Evolutionary conservation across 2,888 invertebrate species (phyloP).

Genomic region (Rhamphomyia laevipes): DNA sequence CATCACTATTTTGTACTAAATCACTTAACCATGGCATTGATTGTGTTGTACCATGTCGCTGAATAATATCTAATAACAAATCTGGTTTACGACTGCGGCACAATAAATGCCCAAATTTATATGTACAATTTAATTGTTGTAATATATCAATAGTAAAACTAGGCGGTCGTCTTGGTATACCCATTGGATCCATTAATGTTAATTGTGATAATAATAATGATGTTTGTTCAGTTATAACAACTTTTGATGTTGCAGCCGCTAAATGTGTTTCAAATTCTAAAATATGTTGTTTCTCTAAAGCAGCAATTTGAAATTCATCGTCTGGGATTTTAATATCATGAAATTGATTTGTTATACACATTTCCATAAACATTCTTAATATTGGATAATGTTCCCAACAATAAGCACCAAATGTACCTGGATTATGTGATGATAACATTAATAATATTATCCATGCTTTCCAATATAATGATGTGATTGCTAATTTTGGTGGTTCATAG

Average conservation of each 20-base stretch:
- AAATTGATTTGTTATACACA: constrained; percentile 80
- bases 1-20: constrained; percentile 82
- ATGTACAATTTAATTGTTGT: constrained; percentile 59
- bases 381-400: constrained; percentile 89
- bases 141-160: constrained; percentile 64
- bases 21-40: constrained; percentile 97
- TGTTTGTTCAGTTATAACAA: constrained; percentile 79
- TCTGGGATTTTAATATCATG: constrained; percentile 45
- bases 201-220: constrained; percentile 76
- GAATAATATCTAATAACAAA: constrained; percentile 83
- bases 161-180: constrained; percentile 73
- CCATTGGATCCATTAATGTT: constrained; percentile 75
- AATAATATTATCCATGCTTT: constrained; percentile 83
- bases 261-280: constrained; percentile 84
- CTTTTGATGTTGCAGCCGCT: constrained; percentile 79
- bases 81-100: constrained; percentile 85
- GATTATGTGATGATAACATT: constrained; percentile 87
- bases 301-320: constrained; percentile 55
- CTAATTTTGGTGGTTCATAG: constrained; percentile 71
- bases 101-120: constrained; percentile 77
- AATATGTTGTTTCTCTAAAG: constrained; percentile 64
- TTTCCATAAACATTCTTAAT: constrained; percentile 82
- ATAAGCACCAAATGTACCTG: constrained; percentile 69
- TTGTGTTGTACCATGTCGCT: constrained; percentile 75
- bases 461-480: constrained; percentile 90